Percentiles rank a stretch among this genome's conserved stretches.
Evolutionary conservation across 1,140 invertebrate genomes (phyloP).

Genomic region (Phocides pigmalion): DNA sequence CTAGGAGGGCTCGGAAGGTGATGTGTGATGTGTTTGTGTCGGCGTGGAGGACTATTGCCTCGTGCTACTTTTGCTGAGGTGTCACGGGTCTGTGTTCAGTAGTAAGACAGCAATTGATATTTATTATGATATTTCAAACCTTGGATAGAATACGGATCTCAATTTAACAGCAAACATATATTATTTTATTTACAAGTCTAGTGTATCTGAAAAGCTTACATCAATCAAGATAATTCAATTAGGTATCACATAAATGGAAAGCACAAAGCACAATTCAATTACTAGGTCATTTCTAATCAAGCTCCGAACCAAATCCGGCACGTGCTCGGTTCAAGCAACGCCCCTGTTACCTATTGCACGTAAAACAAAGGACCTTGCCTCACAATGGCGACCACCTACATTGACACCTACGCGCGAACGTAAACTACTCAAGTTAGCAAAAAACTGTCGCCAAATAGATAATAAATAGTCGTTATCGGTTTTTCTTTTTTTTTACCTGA

Average conservation of each 20-base stretch:
- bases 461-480: slow-evolving; percentile 49
- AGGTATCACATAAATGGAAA: neutral
- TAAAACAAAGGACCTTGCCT: slow-evolving; percentile 43
- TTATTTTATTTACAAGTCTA: too few species aligned
- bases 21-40: too few species aligned
- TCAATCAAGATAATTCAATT: too few species aligned
- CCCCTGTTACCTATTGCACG: slow-evolving; percentile 26
- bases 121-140: too few species aligned
- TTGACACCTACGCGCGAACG: slow-evolving; percentile 39
- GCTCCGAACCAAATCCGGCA: slow-evolving; percentile 28
- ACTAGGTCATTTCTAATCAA: slow-evolving; percentile 31
- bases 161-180: too few species aligned
- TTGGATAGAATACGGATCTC: too few species aligned
- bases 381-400: slow-evolving; percentile 49
- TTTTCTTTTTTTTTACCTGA: slow-evolving; percentile 69
- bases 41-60: too few species aligned
- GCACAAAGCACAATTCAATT: slow-evolving; percentile 11
- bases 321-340: slow-evolving; percentile 38
- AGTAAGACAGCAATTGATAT: too few species aligned
- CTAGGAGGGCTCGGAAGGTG: too few species aligned
- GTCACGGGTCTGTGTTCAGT: too few species aligned
- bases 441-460: slow-evolving; percentile 60
- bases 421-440: slow-evolving; percentile 46
- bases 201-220: too few species aligned
- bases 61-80: too few species aligned